Base-by-base conservation (phyloP, 1,140 invertebrate genomes). In the Amyelois transitella region DNA sequence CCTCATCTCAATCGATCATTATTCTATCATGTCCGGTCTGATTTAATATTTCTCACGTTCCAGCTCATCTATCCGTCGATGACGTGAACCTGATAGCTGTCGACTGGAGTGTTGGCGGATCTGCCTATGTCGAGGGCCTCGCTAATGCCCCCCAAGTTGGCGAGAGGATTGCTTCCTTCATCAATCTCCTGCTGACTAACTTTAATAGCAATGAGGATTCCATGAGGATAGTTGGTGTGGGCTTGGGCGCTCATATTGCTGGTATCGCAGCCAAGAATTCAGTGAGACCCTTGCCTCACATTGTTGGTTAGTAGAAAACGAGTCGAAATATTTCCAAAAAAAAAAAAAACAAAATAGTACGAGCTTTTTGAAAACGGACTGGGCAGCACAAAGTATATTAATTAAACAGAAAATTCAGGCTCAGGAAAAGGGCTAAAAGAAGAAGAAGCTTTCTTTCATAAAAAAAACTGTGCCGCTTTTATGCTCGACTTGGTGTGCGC, bases 51-150 rank as follows among this genome's bases (percentile, higher is more conserved):
- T 28, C 2, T 38, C 7, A 19, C 44, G 18, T 43, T 60, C 7
- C 45, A 56, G 54, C 20, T 21, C 25, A 18, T 43, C 7, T 55
- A 38, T 49, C 73, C 47, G 68, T 60, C 12, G 69, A 72, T 38
- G 65, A 86, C 50, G 72, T 75, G 6, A 84, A 86, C 54, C 38
- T 86, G 0, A 49, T 86, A n/a, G 79, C 79, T 4, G 69, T 86
- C 1, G 83, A 86, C 65, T 86, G 79, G 79, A 78, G 72, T 49
- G 43, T 49, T 6, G 81, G 72, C 2, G 58, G 77, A 0, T 5
- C 18, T 3, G 55, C 67, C 18, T 84, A 87, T 61, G 56, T 63
- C 4, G 45, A 72, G 4, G 81, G 72, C 4, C 57, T 86, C 6
- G 66, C 59, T 14, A 76, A 81, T 51, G 69, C 78, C 0, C 72